phyloP scores from a whole-genome alignment of 2,888 invertebrate species.

The Cheiracanthium punctorium region DNA sequence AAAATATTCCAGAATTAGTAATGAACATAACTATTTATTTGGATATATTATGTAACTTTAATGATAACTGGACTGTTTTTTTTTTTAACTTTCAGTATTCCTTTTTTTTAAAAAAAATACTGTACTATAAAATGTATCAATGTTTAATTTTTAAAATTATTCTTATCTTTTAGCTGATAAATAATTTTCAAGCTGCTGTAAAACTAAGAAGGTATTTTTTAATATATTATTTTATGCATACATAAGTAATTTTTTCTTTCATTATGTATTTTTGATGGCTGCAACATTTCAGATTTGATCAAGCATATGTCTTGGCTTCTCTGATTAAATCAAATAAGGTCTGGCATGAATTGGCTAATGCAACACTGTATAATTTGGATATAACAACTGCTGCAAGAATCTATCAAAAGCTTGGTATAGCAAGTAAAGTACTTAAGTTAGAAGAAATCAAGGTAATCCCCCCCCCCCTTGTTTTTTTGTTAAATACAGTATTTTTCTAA shows the following conservation, averaged over 20 bases:
- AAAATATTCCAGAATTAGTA: too few species aligned
- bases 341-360: conserved; percentile 49
- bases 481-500: too few species aligned
- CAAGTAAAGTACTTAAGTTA: conserved; percentile 33
- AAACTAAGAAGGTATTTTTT: conserved; percentile 42
- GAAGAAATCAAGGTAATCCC: conserved; percentile 49
- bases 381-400: conserved; percentile 23
- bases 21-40: too few species aligned
- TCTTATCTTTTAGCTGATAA: conserved; percentile 36
- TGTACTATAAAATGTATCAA: background rate
- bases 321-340: conserved; percentile 42
- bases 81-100: too few species aligned
- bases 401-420: conserved; percentile 46
- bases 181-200: conserved; percentile 45
- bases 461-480: background rate
- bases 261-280: background rate
- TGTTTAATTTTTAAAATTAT: background rate
- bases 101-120: too few species aligned
- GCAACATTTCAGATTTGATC: conserved; percentile 47
- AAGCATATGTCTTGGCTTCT: conserved; percentile 46
- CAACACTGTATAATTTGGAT: conserved; percentile 26
- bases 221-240: too few species aligned
- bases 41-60: too few species aligned
- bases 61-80: too few species aligned
- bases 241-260: too few species aligned